A percentile compares a stretch with the other conserved stretches of the same genome.
These are phyloP conservation scores for Allolobophora icterica DNA, from an alignment of 2,888 invertebrate species.

Conservation along the genomic window DNA sequence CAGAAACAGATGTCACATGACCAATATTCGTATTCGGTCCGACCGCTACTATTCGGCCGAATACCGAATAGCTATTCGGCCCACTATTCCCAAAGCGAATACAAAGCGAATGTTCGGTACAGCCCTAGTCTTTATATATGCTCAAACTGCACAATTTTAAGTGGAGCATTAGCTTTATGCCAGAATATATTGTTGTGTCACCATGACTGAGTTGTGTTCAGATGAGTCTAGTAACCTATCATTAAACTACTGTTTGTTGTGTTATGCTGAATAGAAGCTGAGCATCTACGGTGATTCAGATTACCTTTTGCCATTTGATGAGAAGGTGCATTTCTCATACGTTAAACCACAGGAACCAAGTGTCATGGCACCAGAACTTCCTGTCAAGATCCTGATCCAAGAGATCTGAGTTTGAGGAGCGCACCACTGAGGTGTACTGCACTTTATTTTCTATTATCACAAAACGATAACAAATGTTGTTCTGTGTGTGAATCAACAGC, in stretches of 20 bases:
- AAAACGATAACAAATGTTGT: not conserved
- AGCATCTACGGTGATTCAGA: slow-evolving; percentile 21
- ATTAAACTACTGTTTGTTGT: not conserved
- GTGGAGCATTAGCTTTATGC: not conserved
- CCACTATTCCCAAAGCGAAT: too few species aligned
- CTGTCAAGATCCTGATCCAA: slow-evolving; percentile 31
- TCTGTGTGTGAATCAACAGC: not conserved
- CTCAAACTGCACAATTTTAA: too few species aligned
- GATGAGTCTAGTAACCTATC: not conserved
- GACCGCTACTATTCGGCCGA: too few species aligned
- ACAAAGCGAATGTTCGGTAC: too few species aligned
- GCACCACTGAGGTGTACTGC: not conserved
- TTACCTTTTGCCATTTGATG: slow-evolving; percentile 7
- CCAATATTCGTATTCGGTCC: too few species aligned
- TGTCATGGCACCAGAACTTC: slow-evolving; percentile 27
- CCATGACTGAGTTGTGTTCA: not conserved
- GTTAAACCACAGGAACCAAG: not conserved
- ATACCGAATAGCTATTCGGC: too few species aligned
- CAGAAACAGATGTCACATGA: too few species aligned
- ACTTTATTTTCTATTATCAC: slow-evolving; percentile 2
- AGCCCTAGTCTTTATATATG: too few species aligned
- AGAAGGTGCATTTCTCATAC: slow-evolving; percentile 18
- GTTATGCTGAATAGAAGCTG: not conserved
- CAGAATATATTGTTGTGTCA: not conserved
- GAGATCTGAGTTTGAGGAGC: not conserved